Conservation (phyloP, 2,113 vertebrate genomes). For the Myiozetetes cayanensis region DNA sequence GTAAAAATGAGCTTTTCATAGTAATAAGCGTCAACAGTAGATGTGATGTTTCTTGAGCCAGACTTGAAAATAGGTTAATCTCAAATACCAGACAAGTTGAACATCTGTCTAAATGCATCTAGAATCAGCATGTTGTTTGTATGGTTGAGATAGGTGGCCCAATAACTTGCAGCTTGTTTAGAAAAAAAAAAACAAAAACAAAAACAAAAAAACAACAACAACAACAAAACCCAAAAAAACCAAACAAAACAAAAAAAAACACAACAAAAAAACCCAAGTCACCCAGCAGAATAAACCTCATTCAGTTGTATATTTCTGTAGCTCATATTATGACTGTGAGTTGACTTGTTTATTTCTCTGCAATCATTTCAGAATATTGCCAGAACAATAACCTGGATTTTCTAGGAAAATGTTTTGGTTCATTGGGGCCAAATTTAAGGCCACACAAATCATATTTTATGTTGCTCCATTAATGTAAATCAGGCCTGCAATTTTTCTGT, state of each 20-base stretch:
- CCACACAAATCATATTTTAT: neutral
- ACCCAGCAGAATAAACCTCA: neutral
- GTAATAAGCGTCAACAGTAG: neutral
- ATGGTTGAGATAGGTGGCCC: neutral
- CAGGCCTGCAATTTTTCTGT: neutral
- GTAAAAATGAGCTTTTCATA: neutral
- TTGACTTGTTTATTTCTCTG: neutral
- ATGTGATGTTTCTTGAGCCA: neutral
- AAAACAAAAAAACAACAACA: too few relatives aligned
- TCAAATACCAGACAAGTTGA: neutral
- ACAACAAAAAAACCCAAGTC: accelerated
- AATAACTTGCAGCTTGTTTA: neutral
- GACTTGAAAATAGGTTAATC: neutral
- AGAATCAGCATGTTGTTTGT: neutral
- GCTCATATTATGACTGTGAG: neutral
- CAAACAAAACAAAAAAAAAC: too few relatives aligned
- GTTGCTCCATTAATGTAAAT: neutral
- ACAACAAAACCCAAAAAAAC: too few relatives aligned
- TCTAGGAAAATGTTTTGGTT: neutral
- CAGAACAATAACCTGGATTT: neutral
- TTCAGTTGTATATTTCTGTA: neutral
- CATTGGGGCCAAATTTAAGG: neutral
- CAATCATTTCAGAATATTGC: neutral
- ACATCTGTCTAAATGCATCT: neutral
- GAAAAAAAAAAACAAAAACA: accelerated